Evolutionary conservation across 53 echinoderm and acorn worm genomes (phyloP), one percentile per base, ranked within the genome.

Genomic region (Paracentrotus lividus): DNA sequence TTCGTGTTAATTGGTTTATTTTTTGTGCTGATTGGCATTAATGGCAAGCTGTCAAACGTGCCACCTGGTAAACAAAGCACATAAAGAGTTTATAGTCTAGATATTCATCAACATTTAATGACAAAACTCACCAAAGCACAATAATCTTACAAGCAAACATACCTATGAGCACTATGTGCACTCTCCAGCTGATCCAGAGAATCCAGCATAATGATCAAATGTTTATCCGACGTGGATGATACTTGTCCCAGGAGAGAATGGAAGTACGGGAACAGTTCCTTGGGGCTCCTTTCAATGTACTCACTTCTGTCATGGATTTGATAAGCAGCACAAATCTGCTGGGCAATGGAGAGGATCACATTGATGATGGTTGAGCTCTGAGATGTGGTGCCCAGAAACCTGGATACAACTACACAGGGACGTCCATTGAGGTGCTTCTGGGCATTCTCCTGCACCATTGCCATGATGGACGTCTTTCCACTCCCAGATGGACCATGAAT

Each of bases 381-480:
- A 14, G 97, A 96, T 0, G 98, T 95, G 7, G 98, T 98, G 49
- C 98, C 98, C 21, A 98, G 95, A 72, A 97, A 98, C 57, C 98
- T 60, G 15, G 95, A 42, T 42, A 98, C 76, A 24, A 96, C 93
- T 33, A 95, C 96, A 49, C 88, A 49, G 4, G 92, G 88, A 38
- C 64, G 44, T 13, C 93, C 93, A n/a, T n/a, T n/a, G 4, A 94
- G 93, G 0, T 90, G 67, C 53, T 56, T 93, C 24, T 92, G 94
- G 2, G 95, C 94, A 47, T 94, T 95, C 65, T 95, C 69, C 5
- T 96, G 95, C 0, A 97, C 86, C 92, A 96, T 96, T 49, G 98
- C 97, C 94, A 97, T 95, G 89, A 98, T 95, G 33, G 98, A 98
- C 6, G 98, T 97, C 93, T 98, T 98, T 65, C 98, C 98, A 38